Evolutionary conservation across 2,797 vertebrate genomes (phyloP).

Genomic region (Alfaro cultratus): DNA sequence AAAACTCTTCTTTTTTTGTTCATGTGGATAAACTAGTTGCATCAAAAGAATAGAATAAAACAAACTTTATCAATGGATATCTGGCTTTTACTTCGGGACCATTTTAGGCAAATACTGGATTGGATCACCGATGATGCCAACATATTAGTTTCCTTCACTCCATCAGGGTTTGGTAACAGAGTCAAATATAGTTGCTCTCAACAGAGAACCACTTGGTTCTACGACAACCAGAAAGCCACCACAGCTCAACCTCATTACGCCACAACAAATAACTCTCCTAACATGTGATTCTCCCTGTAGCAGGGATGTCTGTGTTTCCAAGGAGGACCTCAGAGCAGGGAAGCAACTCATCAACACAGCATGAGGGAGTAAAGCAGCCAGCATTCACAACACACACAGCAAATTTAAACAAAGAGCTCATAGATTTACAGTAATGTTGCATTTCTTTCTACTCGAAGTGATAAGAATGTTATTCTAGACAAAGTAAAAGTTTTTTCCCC

Average conservation of each 20-base stretch:
- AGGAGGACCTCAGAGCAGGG: neutral
- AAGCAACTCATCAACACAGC: neutral
- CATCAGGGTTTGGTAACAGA: neutral
- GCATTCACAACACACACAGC: neutral
- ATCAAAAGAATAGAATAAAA: neutral
- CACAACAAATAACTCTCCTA: neutral
- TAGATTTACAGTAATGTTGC: neutral
- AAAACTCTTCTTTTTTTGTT: neutral
- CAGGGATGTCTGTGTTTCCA: neutral
- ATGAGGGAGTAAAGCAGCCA: neutral
- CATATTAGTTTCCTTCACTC: neutral
- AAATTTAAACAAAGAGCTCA: neutral
- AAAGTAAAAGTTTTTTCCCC: neutral
- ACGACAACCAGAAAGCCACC: conserved; percentile 1
- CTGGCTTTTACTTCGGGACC: neutral
- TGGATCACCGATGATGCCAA: neutral
- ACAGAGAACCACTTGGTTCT: neutral
- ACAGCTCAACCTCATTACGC: neutral
- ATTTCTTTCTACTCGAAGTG: neutral
- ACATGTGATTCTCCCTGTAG: neutral
- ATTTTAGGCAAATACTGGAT: neutral
- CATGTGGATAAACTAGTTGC: neutral
- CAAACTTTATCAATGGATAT: neutral
- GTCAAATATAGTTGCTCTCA: neutral
- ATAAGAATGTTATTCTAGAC: neutral